Evolutionary conservation across 2,888 invertebrate species (phyloP), one percentile per base, ranked within the genome.

Genomic region (Agrotis clavis): DNA sequence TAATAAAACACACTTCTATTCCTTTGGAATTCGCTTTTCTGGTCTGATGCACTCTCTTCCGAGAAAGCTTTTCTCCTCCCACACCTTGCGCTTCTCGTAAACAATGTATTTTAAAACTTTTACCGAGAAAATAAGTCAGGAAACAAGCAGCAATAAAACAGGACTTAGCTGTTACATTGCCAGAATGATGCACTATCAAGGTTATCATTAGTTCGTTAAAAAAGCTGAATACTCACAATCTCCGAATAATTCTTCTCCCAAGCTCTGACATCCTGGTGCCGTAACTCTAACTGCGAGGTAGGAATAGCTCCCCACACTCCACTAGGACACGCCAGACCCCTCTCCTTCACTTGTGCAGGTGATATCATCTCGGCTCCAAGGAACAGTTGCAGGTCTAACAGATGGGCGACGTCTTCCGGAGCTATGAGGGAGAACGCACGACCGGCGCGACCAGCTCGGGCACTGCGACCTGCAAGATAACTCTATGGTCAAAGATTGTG

Each of bases 341-440:
- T 67, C 92, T 94, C 87, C 0, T 78, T 62, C 4, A 91, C 91
- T 76, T 91, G 88, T 0, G 84, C 57, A 0, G 96, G 91, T 0
- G 93, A 88, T 19, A 94, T 89, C 50, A 98, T 94, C 16, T 97
- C 96, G 1, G 99, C 95, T 51, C 98, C 99, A 65, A 99, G 97
- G 94, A 99, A 99, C 80, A 99, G 96, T 91, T 99, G 99, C 64
- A 99, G 96, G 94, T 99, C 99, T n/a, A 99, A 92, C 9, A 99
- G 94, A 92, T 99, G 99, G 0, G 99, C 98, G 61, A 98, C 96
- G 93, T 99, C 99, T 77, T 99, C 99, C 0, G 98, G 98, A 0
- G 98, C 97, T 47, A 99, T 97, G 53, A 99, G 97, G 0, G 99
- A 99, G 92, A 98, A 99, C 0, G 99, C 99, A 1, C 97, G 98